Evolutionary conservation across 92 coral and sea anemone species (phyloP).

Genomic region (Scolanthus callimorphus): DNA sequence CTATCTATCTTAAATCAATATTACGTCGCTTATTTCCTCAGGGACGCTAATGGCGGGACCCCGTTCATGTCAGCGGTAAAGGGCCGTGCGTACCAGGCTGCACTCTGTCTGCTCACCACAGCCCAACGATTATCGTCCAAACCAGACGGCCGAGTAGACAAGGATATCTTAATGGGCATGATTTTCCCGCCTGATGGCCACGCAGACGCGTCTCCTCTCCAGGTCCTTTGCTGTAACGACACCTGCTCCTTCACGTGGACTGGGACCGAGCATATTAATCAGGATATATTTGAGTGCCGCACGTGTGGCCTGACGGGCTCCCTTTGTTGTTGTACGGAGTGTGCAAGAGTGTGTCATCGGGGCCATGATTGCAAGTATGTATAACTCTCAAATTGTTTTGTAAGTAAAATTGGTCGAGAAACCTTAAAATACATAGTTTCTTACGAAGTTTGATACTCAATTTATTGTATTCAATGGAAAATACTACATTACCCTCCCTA

Average conservation of each 20-base stretch:
- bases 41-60: conserved; percentile 95
- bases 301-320: conserved; percentile 97
- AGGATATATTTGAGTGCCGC: conserved; percentile 96
- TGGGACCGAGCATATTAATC: conserved; percentile 95
- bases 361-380: conserved; percentile 99
- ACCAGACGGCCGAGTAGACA: conserved; percentile 54
- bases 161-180: conserved; percentile 79
- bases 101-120: conserved; percentile 68
- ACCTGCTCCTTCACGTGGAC: conserved; percentile 99
- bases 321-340: conserved; percentile 97
- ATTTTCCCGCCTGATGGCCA: conserved; percentile 88
- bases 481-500: too few species aligned
- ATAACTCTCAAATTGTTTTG: neutral
- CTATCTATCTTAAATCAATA: too few species aligned
- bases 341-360: conserved; percentile 96
- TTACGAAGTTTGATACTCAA: too few species aligned
- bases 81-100: conserved; percentile 87
- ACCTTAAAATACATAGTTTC: too few species aligned
- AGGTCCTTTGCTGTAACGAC: conserved; percentile 94
- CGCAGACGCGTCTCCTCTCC: conserved; percentile 88
- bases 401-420: too few species aligned
- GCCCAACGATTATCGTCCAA: conserved; percentile 80
- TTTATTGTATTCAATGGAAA: too few species aligned
- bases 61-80: conserved; percentile 97
- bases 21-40: conserved; percentile 3